phyloP scores from a whole-genome alignment of 1,140 invertebrate genomes.

The Pseudomyrmex flavicornis region DNA sequence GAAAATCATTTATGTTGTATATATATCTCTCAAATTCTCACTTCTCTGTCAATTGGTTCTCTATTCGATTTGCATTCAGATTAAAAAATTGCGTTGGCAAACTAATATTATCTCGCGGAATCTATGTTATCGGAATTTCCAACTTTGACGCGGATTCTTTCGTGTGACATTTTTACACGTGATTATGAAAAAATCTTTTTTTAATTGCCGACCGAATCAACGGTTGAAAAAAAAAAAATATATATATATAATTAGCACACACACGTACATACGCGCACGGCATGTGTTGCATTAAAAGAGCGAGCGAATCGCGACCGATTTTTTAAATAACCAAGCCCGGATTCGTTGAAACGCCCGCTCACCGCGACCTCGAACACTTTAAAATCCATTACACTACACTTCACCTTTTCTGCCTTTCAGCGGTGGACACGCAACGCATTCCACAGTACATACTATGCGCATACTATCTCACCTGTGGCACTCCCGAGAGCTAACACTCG shows the following conservation, averaged over 20 bases:
- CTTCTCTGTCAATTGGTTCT: conserved; percentile 21
- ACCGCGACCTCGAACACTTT: conserved; percentile 56
- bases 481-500: neutral
- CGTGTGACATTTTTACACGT: conserved; percentile 33
- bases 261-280: too few relatives aligned
- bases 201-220: neutral
- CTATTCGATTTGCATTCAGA: conserved; percentile 50
- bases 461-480: conserved; percentile 28
- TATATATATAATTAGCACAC: conserved; percentile 10
- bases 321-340: conserved; percentile 3
- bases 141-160: neutral
- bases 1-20: conserved; percentile 5
- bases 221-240: conserved; percentile 43
- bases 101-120: neutral
- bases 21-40: neutral
- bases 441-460: conserved; percentile 4
- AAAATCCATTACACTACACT: conserved; percentile 50
- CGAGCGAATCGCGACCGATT: conserved; percentile 1
- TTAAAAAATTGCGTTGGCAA: conserved; percentile 38
- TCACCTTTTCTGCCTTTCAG: conserved; percentile 50
- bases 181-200: neutral
- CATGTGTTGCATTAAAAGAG: neutral
- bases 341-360: conserved; percentile 22
- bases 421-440: conserved; percentile 53
- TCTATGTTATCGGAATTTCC: conserved; percentile 3